Evolutionary conservation across 2,888 invertebrate genomes (phyloP).

Genomic region (Sisyra nigra): DNA sequence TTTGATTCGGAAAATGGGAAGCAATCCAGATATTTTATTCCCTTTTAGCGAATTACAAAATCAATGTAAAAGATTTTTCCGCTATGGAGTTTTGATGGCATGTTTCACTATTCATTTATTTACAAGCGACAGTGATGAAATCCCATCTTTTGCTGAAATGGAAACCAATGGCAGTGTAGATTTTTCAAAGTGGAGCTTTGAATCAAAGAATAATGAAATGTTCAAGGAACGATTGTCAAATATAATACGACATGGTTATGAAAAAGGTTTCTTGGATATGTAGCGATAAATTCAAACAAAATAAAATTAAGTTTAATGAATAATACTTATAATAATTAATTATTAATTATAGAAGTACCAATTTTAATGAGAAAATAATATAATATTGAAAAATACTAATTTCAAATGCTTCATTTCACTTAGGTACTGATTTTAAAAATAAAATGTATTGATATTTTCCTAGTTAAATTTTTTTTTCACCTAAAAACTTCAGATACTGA

Average conservation of each 20-base stretch:
- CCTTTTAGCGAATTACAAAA: neutral
- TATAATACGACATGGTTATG: conserved; percentile 1
- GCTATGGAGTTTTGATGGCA: neutral
- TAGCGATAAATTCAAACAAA: neutral
- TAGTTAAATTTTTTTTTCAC: too few relatives aligned
- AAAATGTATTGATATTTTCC: too few relatives aligned
- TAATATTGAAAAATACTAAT: too few relatives aligned
- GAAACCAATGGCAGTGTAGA: too few relatives aligned
- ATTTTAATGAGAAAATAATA: too few relatives aligned
- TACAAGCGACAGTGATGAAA: neutral
- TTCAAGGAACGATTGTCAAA: conserved; percentile 1
- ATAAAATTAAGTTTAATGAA: neutral
- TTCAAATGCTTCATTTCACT: too few relatives aligned
- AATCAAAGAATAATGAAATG: conserved; percentile 9
- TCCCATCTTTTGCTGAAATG: neutral
- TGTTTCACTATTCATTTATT: neutral
- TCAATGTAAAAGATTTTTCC: neutral
- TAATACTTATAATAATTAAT: neutral
- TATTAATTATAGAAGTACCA: too few relatives aligned
- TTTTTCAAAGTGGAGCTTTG: conserved; percentile 7
- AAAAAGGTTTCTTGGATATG: neutral
- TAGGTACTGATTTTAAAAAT: too few relatives aligned
- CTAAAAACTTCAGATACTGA: too few relatives aligned
- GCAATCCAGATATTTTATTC: neutral
- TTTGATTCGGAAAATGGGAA: neutral